Evolutionary conservation across 2,113 vertebrate genomes (phyloP).

Genomic region (Pogonocichla stellata): DNA sequence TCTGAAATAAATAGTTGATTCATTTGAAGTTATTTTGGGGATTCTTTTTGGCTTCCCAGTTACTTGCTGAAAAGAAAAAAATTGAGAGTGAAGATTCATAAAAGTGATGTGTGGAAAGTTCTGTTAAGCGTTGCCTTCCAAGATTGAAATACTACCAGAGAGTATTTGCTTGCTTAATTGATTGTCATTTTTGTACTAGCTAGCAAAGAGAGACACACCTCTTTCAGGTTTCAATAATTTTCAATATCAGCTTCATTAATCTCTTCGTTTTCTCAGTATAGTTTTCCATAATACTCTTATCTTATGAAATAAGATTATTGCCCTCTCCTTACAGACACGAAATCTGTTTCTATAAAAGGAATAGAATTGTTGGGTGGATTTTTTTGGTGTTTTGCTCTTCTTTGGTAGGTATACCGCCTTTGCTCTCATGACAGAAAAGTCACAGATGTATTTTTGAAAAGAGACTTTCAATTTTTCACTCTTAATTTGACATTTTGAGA

Average conservation of each 20-base stretch:
- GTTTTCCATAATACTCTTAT: background rate
- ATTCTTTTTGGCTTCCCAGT: background rate
- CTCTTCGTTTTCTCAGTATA: background rate
- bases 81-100: background rate
- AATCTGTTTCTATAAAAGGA: background rate
- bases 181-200: background rate
- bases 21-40: background rate
- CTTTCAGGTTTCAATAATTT: background rate
- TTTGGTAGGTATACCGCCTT: background rate
- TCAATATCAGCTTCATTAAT: background rate
- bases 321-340: background rate
- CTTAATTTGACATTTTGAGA: background rate
- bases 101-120: background rate
- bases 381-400: background rate
- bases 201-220: background rate
- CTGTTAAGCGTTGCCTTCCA: background rate
- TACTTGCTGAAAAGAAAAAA: background rate
- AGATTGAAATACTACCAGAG: background rate
- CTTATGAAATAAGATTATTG: background rate
- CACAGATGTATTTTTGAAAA: background rate
- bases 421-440: background rate
- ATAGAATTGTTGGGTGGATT: background rate
- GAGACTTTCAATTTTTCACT: background rate
- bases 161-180: background rate
- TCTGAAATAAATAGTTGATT: background rate